phyloP scores from a whole-genome alignment of 2,797 vertebrate species.

The Sebastes kiyomatsui region DNA sequence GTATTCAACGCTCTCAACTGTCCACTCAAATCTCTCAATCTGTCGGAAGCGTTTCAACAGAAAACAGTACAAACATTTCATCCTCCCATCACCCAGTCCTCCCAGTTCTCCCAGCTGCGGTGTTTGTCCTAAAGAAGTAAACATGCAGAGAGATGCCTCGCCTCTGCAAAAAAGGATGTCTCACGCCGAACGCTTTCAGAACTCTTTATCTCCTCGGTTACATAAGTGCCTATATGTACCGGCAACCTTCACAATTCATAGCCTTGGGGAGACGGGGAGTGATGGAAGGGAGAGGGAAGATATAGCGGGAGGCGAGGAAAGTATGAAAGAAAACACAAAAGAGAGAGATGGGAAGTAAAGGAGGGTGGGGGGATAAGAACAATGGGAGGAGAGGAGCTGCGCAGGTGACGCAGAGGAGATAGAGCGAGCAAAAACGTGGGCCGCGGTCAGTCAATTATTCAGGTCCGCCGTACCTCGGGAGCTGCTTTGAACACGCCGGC shows the following conservation, averaged over 20 bases:
- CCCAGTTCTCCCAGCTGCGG: constrained; percentile 26
- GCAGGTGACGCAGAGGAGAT: constrained; percentile 38
- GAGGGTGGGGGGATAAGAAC: neutral
- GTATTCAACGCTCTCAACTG: constrained; percentile 11
- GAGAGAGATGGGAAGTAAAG: neutral
- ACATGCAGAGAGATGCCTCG: constrained; percentile 22
- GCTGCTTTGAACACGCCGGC: constrained; percentile 57
- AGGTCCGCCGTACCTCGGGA: constrained; percentile 49
- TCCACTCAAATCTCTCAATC: constrained; percentile 43
- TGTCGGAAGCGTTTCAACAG: constrained; percentile 8
- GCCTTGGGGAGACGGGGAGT: constrained; percentile 20
- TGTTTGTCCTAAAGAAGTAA: constrained; percentile 34
- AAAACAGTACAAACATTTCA: constrained; percentile 6
- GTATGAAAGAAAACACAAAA: constrained; percentile 13
- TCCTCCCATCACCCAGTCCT: constrained; percentile 7
- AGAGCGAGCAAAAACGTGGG: constrained; percentile 3
- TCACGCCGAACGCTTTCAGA: constrained; percentile 22
- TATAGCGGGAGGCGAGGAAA: neutral
- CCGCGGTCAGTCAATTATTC: constrained; percentile 71
- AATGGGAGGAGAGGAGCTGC: constrained; percentile 8
- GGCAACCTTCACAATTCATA: constrained; percentile 35
- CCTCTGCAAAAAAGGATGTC: constrained; percentile 22
- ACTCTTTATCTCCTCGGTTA: constrained; percentile 36
- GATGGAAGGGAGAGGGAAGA: neutral
- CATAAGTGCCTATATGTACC: constrained; percentile 44